Percentiles rank a stretch among this genome's conserved stretches.
Evolutionary conservation across 1,140 invertebrate species (phyloP).

Genomic region (Chymomyza costata): DNA sequence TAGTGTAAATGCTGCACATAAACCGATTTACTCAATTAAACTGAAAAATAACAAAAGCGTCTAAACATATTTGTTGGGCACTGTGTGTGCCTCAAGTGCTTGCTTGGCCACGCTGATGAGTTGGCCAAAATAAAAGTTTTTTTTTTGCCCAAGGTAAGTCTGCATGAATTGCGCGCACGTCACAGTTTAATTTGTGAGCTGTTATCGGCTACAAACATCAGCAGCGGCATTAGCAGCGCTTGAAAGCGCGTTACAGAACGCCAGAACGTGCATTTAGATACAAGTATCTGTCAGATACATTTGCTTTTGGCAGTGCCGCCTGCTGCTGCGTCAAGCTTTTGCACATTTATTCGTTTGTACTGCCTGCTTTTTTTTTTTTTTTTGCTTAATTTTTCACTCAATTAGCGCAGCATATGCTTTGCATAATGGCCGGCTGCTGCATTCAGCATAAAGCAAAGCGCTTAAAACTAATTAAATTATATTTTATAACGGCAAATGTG

Average conservation of each 20-base stretch:
- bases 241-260: slow-evolving; percentile 7
- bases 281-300: slow-evolving; percentile 27
- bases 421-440: too few relatives aligned
- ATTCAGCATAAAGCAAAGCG: too few relatives aligned
- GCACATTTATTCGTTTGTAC: too few relatives aligned
- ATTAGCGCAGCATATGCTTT: slow-evolving; percentile 62
- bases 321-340: too few relatives aligned
- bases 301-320: too few relatives aligned
- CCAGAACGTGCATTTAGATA: slow-evolving; percentile 49
- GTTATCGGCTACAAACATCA: slow-evolving; percentile 28
- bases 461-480: slow-evolving; percentile 51
- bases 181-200: slow-evolving; percentile 44
- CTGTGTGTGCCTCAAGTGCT: slow-evolving; percentile 28
- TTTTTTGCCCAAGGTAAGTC: too few relatives aligned
- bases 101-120: slow-evolving; percentile 34
- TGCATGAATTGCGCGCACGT: slow-evolving; percentile 32
- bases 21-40: slow-evolving; percentile 72
- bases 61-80: slow-evolving; percentile 14
- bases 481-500: slow-evolving; percentile 16
- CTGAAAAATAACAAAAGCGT: slow-evolving; percentile 43
- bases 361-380: slow-evolving; percentile 26
- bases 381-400: slow-evolving; percentile 51
- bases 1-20: slow-evolving; percentile 60
- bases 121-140: slow-evolving; percentile 22
- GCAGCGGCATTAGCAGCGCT: too few relatives aligned